Conservation (phyloP, 2,113 vertebrate genomes). For the Aptenodytes patagonicus region DNA sequence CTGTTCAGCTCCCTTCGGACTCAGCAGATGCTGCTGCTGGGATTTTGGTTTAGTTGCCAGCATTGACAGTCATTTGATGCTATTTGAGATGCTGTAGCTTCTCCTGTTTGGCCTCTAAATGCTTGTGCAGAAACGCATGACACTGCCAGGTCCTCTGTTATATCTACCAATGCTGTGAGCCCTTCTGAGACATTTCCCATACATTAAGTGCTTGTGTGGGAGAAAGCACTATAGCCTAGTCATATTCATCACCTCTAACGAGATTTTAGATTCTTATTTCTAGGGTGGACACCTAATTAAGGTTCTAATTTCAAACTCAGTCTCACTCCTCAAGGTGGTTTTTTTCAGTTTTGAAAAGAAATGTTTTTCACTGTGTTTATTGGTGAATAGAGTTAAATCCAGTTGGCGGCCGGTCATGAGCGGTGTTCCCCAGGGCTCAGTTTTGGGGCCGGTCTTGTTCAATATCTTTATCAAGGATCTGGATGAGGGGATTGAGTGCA, state of each 20-base stretch:
- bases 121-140: not conserved
- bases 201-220: not conserved
- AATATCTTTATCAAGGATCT: too few species aligned
- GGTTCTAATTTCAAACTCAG: not conserved
- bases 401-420: too few species aligned
- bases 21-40: not conserved
- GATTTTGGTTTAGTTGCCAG: not conserved
- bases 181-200: not conserved
- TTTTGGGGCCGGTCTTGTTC: too few species aligned
- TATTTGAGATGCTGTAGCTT: not conserved
- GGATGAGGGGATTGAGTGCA: too few species aligned
- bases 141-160: not conserved
- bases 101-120: not conserved
- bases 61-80: not conserved
- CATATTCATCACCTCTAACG: not conserved
- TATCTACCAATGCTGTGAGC: not conserved
- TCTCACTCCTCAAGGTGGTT: not conserved
- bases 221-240: not conserved
- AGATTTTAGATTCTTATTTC: not conserved
- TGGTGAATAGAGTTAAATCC: too few species aligned
- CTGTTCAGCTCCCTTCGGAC: not conserved
- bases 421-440: too few species aligned
- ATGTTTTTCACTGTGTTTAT: not conserved
- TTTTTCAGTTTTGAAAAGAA: not conserved
- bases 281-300: not conserved